Evolutionary conservation across 2,888 invertebrate genomes (phyloP), one percentile per base, ranked within the genome.

Genomic region (Yponomeuta evonymella): DNA sequence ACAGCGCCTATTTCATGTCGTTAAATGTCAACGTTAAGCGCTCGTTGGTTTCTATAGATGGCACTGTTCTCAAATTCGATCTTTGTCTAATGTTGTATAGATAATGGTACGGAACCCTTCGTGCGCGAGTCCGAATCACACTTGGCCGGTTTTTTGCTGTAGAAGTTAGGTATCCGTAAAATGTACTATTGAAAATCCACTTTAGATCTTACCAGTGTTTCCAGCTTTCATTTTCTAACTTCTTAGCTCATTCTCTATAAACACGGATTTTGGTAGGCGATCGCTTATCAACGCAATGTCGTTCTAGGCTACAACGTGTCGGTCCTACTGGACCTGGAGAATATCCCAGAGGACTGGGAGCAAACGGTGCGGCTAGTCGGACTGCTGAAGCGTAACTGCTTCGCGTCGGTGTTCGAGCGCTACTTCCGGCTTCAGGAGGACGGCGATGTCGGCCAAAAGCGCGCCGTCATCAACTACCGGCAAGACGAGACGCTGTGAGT

Each of bases 401-500:
- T 99, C 91, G 99, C 99, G 67, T 98, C 99, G 23, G 99, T 99
- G 73, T 99, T 99, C 92, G 99, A 99, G 88, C 99, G 99, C 85
- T 99, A 99, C 93, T 99, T 99, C 91, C 96, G 98, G 86, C 97
- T 97, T 89, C 99, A 99, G 81, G 98, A 98, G 86, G 95, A 96
- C 78, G 98, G 98, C 1, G 96, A 97, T 81, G 96, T 97, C 79
- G 96, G 96, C 48, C 97, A 98, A 80, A 97, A 98, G 88, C 94
- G 98, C 78, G 99, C 99, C 72, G 98, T 99, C 76, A 99, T 99
- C 86, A 97, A 99, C 90, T 99, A 99, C 89, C 94, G 99, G 80
- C 98, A 98, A 87, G 98, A 99, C 93, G 99, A 99, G 93, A 99
- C 99, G 71, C 94, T 99, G 98, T 99, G 89, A 94, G 95, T 93